Evolutionary conservation across 1,140 invertebrate species (phyloP).

Genomic region (Temnothorax nylanderi): DNA sequence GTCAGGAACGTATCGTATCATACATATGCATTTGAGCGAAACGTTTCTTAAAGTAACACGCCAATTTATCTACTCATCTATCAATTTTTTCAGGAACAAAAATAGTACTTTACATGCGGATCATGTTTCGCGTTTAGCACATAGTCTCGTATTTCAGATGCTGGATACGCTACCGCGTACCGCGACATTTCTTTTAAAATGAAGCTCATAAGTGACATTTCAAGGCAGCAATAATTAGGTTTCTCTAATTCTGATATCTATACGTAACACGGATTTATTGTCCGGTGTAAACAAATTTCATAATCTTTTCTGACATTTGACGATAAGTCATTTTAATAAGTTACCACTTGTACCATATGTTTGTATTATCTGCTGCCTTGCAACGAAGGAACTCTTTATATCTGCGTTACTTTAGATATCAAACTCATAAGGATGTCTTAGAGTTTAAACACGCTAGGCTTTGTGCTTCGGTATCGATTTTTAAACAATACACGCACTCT

Average conservation of each 20-base stretch:
- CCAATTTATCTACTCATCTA: background rate
- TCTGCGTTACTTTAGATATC: background rate
- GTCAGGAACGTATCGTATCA: constrained; percentile 41
- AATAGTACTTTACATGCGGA: background rate
- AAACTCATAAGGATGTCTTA: background rate
- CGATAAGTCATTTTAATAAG: background rate
- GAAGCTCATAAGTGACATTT: background rate
- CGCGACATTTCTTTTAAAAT: no score
- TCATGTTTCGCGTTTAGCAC: background rate
- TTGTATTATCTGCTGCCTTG: background rate
- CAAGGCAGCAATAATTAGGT: background rate
- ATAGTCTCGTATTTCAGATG: background rate
- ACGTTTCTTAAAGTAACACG: background rate
- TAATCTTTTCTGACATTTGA: background rate
- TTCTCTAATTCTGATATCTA: background rate
- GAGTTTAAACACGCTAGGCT: background rate
- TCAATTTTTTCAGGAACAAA: background rate
- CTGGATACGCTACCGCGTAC: no score
- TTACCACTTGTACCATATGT: background rate
- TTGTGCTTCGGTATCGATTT: background rate
- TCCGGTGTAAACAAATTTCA: background rate
- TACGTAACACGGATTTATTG: background rate
- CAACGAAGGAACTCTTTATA: background rate
- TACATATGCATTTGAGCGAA: background rate
- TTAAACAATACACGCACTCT: background rate